These are phyloP conservation scores for Enteromius trimaculatus DNA, from an alignment of 2,797 vertebrate genomes.

Conservation along the genomic window DNA sequence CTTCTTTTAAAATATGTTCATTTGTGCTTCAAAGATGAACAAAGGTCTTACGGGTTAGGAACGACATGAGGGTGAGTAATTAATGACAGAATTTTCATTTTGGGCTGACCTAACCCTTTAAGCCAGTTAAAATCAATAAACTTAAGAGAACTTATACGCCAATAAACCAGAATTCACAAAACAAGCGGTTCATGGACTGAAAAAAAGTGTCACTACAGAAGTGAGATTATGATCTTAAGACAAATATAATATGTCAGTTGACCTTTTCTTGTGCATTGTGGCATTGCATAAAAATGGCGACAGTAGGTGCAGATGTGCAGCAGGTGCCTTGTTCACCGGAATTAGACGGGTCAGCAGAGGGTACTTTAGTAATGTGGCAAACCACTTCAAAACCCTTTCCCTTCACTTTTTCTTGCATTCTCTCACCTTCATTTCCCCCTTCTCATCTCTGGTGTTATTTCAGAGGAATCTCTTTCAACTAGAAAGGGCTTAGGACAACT, in stretches of 20 bases:
- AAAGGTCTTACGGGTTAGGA: too few relatives aligned
- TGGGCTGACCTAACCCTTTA: too few relatives aligned
- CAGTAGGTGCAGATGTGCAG: constrained; percentile 64
- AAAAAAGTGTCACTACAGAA: not conserved
- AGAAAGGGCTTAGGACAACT: constrained; percentile 76
- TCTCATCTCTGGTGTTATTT: constrained; percentile 63
- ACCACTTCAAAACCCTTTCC: constrained; percentile 72
- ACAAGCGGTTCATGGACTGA: not conserved
- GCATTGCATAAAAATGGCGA: constrained; percentile 49
- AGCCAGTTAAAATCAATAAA: not conserved
- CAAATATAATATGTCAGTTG: constrained; percentile 52
- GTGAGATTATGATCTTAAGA: constrained; percentile 14
- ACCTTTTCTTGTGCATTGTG: constrained; percentile 52
- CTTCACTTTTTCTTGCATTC: constrained; percentile 56
- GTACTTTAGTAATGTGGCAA: constrained; percentile 69
- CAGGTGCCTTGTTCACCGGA: constrained; percentile 62
- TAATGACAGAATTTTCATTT: too few relatives aligned
- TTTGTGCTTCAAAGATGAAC: too few relatives aligned
- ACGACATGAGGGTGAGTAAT: too few relatives aligned
- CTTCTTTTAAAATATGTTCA: too few relatives aligned
- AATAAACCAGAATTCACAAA: not conserved
- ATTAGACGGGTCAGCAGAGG: constrained; percentile 71
- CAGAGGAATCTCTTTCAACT: constrained; percentile 81
- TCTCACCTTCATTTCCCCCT: constrained; percentile 62
- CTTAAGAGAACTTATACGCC: not conserved